phyloP scores from a whole-genome alignment of 2,888 invertebrate species.

The Sabellastarte sp. region DNA sequence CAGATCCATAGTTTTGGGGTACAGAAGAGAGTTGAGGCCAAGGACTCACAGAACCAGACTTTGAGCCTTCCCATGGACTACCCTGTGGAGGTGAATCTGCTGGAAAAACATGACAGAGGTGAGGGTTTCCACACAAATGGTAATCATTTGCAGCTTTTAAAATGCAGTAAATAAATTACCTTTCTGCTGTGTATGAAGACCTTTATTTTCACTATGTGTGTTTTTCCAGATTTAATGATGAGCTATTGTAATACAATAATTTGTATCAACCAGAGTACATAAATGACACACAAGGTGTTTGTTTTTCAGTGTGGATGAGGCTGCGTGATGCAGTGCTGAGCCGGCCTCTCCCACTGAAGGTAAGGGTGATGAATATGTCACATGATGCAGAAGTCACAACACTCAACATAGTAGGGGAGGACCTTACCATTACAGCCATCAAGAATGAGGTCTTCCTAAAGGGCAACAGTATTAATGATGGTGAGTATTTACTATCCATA shows the following conservation, averaged over 20 bases:
- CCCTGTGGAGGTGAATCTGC: conserved; percentile 13
- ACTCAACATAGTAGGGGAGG: conserved; percentile 10
- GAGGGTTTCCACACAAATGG: no score
- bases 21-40: conserved; percentile 20
- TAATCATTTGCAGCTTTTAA: no score
- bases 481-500: no score
- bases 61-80: conserved; percentile 23
- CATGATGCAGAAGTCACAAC: not conserved
- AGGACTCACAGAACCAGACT: conserved; percentile 7
- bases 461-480: conserved; percentile 23
- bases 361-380: conserved; percentile 1
- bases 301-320: not conserved
- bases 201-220: no score
- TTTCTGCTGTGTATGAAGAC: no score
- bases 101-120: not conserved
- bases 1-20: conserved; percentile 17
- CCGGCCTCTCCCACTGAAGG: conserved; percentile 6
- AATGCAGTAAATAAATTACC: no score
- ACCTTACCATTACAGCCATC: conserved; percentile 10
- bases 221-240: no score
- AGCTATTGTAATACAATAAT: no score
- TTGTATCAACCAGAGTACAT: no score
- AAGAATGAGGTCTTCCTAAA: conserved; percentile 22
- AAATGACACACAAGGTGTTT: no score
- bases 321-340: conserved; percentile 3